Conservation (phyloP, 2,797 vertebrate species). For the Sebastes minor region DNA sequence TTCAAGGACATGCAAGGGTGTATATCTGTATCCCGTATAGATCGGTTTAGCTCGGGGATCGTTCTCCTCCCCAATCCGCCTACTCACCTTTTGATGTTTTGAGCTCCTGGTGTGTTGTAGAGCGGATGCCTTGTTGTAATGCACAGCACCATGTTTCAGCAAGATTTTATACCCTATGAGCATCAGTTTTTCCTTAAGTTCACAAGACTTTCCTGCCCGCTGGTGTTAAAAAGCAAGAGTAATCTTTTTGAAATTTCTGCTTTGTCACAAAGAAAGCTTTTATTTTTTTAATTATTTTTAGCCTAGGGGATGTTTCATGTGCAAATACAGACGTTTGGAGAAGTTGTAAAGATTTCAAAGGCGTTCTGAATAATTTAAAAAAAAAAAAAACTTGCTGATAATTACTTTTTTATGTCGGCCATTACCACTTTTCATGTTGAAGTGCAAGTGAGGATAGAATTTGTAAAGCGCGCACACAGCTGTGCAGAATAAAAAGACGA, state of each 20-base stretch:
- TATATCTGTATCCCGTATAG: background rate
- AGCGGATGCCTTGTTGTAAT: slow-evolving; percentile 18
- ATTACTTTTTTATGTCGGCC: background rate
- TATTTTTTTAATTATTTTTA: background rate
- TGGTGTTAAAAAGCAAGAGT: background rate
- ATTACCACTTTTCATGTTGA: background rate
- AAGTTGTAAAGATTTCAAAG: slow-evolving; percentile 17
- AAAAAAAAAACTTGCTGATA: slow-evolving; percentile 12
- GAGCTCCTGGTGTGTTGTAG: slow-evolving; percentile 27
- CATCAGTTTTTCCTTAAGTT: slow-evolving; percentile 4
- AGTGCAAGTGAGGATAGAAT: slow-evolving; percentile 1
- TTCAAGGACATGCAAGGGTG: background rate
- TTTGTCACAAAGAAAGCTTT: slow-evolving; percentile 16
- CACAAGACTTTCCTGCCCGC: background rate
- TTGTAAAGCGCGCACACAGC: slow-evolving; percentile 4
- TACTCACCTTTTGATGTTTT: slow-evolving; percentile 34
- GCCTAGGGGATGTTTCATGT: background rate
- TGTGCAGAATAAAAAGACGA: slow-evolving; percentile 21
- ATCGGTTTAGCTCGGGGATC: slow-evolving; percentile 25
- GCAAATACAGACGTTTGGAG: background rate
- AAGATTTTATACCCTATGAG: background rate
- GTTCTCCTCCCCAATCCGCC: slow-evolving; percentile 17
- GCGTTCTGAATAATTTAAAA: background rate
- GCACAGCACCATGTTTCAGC: slow-evolving; percentile 19
- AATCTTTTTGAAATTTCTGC: slow-evolving; percentile 13